These are phyloP conservation scores for Anas acuta DNA, from an alignment of 2,797 vertebrate genomes.

Conservation along the genomic window DNA sequence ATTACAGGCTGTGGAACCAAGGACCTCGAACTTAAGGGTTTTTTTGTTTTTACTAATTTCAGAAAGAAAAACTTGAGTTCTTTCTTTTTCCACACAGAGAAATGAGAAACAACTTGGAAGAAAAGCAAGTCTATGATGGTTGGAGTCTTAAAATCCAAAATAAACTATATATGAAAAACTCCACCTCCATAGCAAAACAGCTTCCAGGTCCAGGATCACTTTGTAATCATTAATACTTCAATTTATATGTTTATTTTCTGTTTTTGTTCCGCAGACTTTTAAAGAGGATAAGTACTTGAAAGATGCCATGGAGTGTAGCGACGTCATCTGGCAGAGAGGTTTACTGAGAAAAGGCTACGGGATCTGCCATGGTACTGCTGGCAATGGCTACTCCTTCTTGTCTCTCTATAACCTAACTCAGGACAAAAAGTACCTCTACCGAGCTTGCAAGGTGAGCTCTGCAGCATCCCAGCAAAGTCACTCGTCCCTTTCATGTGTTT, in stretches of 20 bases:
- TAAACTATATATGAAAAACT: background rate
- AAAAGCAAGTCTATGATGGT: background rate
- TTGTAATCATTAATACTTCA: background rate
- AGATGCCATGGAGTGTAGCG: constrained; percentile 91
- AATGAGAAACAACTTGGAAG: background rate
- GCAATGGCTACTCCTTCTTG: constrained; percentile 94
- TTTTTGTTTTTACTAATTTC: background rate
- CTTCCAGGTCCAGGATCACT: background rate
- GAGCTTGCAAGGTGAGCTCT: constrained; percentile 90
- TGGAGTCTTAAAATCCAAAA: background rate
- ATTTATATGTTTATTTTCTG: background rate
- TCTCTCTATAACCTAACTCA: constrained; percentile 90
- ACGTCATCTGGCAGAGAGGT: constrained; percentile 96
- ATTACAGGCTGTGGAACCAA: background rate
- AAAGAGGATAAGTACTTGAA: constrained; percentile 97
- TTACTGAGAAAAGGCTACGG: constrained; percentile 95
- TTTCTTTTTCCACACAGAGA: background rate
- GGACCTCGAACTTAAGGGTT: background rate
- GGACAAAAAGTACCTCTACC: constrained; percentile 94
- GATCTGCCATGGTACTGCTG: constrained; percentile 93
- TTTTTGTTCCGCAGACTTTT: constrained; percentile 82
- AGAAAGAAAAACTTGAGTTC: background rate
- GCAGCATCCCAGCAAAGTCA: background rate
- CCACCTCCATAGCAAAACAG: background rate
- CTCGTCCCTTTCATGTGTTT: background rate